Conservation (phyloP, 2,797 vertebrate genomes). For the Myotis findleyi region DNA sequence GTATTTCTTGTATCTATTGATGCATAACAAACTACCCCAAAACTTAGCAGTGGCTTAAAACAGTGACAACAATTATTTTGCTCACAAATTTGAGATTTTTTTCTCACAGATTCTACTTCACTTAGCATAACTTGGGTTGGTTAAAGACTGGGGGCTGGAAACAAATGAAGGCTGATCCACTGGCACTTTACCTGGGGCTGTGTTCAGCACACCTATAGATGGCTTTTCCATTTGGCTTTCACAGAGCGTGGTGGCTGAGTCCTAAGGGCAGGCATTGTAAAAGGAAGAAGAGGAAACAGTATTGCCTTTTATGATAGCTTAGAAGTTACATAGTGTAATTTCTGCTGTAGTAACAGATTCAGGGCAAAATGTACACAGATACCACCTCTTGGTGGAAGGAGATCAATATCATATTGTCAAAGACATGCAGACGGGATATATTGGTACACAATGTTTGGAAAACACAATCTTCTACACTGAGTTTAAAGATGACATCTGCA, state of each 20-base stretch:
- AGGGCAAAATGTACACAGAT: neutral
- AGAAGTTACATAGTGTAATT: neutral
- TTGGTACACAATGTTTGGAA: neutral
- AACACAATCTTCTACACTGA: neutral
- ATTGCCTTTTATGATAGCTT: neutral
- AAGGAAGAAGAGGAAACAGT: neutral
- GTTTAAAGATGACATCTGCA: conserved; percentile 1
- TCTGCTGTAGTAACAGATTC: neutral
- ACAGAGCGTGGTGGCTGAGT: fast-evolving
- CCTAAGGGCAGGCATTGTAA: neutral
- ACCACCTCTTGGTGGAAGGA: neutral
- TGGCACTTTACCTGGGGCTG: neutral
- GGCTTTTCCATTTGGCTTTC: neutral
- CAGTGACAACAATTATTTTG: neutral
- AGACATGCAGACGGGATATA: neutral
- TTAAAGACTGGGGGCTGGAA: neutral
- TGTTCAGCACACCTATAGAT: neutral
- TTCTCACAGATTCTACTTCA: neutral
- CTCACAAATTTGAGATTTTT: conserved; percentile 23
- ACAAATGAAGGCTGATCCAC: neutral
- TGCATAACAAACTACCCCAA: neutral
- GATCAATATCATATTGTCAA: neutral
- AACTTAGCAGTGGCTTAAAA: conserved; percentile 7
- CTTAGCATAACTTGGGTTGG: neutral
- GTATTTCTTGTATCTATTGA: neutral